Conservation (phyloP, 2,888 invertebrate genomes). For the Isotomurus palustris region DNA sequence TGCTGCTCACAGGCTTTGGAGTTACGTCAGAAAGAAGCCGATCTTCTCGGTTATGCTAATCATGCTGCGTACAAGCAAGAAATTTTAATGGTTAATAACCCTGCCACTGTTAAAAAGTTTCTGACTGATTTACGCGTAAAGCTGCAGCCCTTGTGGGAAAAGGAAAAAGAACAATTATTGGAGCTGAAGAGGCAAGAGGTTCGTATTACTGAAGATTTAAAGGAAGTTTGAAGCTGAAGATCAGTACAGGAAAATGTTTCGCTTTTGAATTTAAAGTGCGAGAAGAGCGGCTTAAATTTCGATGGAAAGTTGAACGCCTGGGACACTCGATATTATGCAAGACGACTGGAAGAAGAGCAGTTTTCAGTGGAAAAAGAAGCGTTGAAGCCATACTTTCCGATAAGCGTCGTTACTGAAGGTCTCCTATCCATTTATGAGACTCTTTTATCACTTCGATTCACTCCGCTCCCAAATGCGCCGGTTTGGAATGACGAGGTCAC, state of each 20-base stretch:
- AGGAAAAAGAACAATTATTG: slow-evolving; percentile 50
- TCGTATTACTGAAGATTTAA: slow-evolving; percentile 9
- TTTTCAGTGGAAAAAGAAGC: slow-evolving; percentile 54
- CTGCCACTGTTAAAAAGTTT: slow-evolving; percentile 51
- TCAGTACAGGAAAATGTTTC: too few relatives aligned
- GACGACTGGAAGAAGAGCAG: slow-evolving; percentile 51
- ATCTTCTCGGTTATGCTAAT: slow-evolving; percentile 51
- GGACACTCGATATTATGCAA: slow-evolving; percentile 54
- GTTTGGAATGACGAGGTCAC: slow-evolving; percentile 54
- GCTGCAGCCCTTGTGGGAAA: slow-evolving; percentile 50
- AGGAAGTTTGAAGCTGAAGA: background rate
- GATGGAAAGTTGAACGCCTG: slow-evolving; percentile 52
- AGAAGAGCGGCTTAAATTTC: slow-evolving; percentile 50
- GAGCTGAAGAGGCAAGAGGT: slow-evolving; percentile 53
- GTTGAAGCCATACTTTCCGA: slow-evolving; percentile 54
- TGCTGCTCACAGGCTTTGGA: too few relatives aligned
- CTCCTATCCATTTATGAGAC: slow-evolving; percentile 54
- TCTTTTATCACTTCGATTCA: slow-evolving; percentile 51
- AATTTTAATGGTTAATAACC: slow-evolving; percentile 54
- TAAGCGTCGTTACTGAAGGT: slow-evolving; percentile 53
- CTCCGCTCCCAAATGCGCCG: slow-evolving; percentile 49
- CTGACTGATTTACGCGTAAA: slow-evolving; percentile 50
- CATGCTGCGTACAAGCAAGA: slow-evolving; percentile 53
- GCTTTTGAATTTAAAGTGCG: slow-evolving; percentile 49
- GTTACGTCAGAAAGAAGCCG: slow-evolving; percentile 52